Evolutionary conservation across 1,140 invertebrate genomes (phyloP).

Genomic region (Aphis craccivora): DNA sequence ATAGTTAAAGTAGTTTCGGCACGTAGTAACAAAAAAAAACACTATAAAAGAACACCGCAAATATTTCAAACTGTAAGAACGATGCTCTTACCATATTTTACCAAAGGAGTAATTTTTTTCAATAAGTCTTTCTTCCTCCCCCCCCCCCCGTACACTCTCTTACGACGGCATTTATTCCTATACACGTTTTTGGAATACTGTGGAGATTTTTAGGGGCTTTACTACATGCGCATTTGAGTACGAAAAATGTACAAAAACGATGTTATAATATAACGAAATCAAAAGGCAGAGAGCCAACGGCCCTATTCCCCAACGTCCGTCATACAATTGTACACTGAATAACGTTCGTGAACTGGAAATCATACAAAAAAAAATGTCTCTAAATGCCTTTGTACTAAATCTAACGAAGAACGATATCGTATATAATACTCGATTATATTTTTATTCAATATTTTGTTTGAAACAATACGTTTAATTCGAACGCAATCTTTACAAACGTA

Average conservation of each 20-base stretch:
- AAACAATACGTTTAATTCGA: background rate
- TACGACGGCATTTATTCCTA: background rate
- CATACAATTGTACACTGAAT: background rate
- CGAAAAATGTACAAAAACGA: background rate
- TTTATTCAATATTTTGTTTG: background rate
- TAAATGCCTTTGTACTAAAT: background rate
- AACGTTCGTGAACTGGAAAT: background rate
- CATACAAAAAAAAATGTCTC: background rate
- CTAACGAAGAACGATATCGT: background rate
- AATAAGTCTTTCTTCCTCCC: background rate
- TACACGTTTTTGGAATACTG: background rate
- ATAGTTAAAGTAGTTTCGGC: background rate
- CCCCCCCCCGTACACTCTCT: background rate
- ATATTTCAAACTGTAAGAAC: background rate
- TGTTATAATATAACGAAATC: background rate
- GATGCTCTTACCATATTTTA: constrained; percentile 6
- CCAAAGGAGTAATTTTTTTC: background rate
- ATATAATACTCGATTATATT: too few species aligned
- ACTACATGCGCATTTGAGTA: background rate
- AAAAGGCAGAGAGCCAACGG: background rate
- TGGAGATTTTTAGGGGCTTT: background rate
- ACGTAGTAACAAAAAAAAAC: background rate
- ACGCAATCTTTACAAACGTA: too few species aligned
- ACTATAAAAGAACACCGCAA: background rate
- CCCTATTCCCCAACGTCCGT: background rate